Evolutionary conservation across 2,797 vertebrate genomes (phyloP), one percentile per base, ranked within the genome.

Genomic region (Cephalopachus bancanus): DNA sequence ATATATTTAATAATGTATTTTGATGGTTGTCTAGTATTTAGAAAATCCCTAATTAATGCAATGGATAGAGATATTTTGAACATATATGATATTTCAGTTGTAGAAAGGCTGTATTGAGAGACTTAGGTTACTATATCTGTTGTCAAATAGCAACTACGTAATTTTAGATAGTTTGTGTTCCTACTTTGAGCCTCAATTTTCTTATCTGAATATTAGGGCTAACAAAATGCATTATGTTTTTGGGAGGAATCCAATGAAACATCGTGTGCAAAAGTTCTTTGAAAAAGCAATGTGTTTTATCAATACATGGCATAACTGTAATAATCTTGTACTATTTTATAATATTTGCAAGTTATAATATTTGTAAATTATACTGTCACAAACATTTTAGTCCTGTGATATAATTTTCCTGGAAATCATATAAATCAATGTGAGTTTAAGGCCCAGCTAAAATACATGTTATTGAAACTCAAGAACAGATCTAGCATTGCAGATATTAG

Each of bases 401-500:
- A 49, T 22, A 71, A 94, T 30, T 91, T 60, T 81, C 10, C 8
- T 59, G 19, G 33, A 96, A 90, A 86, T 84, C 65, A 69, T 71
- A 91, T 84, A 87, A 91, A 84, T 7, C 53, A 69, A 94, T 85
- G 8, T 12, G 1, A 93, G 19, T 60, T 64, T 80, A 92, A 92
- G 20, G 15, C 59, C 22, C 51, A 96, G 26, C 1, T 87, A 81
- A 94, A 93, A 92, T 83, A 11, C 51, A 28, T 51, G 14, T 59
- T 74, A 81, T 7, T 72, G 59, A 89, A 96, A 93, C n/a, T 90
- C 33, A 93, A 91, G 51, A 89, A 86, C n/a, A 79, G 37, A 79
- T 0, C 10, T 78, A 53, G 0, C 20, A 69, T 44, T 84, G 15
- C 26, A 30, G 44, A 72, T 53, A 28, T 28, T 76, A 94, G 44